A percentile compares a stretch with the other conserved stretches of the same genome.
Evolutionary conservation across 2,113 vertebrate genomes (phyloP).

Genomic region (Petrocephalus zakoni): DNA sequence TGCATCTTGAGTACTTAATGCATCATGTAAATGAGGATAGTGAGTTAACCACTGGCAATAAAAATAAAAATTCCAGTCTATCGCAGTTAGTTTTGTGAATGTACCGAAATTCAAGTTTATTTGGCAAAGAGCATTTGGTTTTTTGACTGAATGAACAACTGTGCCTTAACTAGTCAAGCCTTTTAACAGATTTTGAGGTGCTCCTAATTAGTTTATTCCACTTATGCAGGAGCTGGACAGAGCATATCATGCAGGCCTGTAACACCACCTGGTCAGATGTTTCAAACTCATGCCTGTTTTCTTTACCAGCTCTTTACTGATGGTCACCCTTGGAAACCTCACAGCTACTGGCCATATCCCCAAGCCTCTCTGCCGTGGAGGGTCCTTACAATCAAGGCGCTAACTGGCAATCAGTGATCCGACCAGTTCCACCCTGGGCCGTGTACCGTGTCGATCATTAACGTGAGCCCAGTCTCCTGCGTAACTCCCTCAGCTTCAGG

Average conservation of each 20-base stretch:
- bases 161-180: background rate
- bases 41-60: background rate
- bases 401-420: conserved; percentile 40
- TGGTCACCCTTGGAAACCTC: conserved; percentile 37
- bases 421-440: conserved; percentile 31
- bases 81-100: background rate
- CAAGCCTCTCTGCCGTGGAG: conserved; percentile 32
- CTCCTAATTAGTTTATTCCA: background rate
- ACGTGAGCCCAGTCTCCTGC: conserved; percentile 30
- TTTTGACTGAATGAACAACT: too few species aligned
- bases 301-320: conserved; percentile 30
- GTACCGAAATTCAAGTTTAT: background rate
- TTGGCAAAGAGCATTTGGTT: background rate
- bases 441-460: conserved; percentile 24
- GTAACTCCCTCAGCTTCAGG: conserved; percentile 29
- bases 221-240: background rate
- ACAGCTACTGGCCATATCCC: conserved; percentile 32
- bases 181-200: background rate
- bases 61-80: background rate
- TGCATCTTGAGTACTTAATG: background rate
- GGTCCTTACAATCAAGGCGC: conserved; percentile 34
- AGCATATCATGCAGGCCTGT: conserved; percentile 18
- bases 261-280: conserved; percentile 15
- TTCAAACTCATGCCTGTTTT: conserved; percentile 24
- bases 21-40: background rate